These are phyloP conservation scores for Cladopsammia gracilis DNA, from an alignment of 64 coral and sea anemone species.

Conservation along the genomic window DNA sequence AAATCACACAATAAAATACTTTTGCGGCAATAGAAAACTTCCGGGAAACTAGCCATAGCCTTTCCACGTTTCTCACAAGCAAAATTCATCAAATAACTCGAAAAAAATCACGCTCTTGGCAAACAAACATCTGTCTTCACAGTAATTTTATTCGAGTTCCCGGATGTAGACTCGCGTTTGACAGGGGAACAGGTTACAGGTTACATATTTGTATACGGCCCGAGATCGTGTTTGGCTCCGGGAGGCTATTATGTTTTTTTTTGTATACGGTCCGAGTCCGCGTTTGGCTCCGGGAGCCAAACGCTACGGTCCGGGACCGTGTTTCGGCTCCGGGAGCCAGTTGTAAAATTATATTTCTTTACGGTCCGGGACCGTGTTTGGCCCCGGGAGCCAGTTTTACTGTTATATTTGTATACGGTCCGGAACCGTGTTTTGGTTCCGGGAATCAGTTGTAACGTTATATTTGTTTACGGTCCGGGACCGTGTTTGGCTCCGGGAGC, in stretches of 20 bases:
- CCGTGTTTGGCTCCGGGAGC: not conserved
- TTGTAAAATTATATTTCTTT: not conserved
- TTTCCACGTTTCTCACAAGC: no score
- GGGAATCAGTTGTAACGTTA: not conserved
- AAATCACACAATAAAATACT: no score
- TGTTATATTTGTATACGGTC: not conserved
- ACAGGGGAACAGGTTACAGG: no score
- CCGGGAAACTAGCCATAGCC: no score
- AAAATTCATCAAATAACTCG: no score
- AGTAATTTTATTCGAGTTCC: no score
- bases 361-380: not conserved
- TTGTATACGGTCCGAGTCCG: not conserved
- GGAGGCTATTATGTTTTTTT: not conserved
- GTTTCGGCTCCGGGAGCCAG: not conserved
- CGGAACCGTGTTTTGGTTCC: not conserved
- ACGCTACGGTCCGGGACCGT: not conserved
- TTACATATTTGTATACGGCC: no score
- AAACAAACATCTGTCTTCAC: no score
- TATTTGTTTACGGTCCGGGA: not conserved
- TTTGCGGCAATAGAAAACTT: no score
- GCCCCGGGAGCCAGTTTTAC: not conserved
- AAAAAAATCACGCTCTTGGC: no score
- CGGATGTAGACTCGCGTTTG: no score
- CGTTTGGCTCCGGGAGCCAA: not conserved
- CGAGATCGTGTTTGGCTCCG: not conserved